Conservation (phyloP, 2,797 vertebrate genomes). For the Argya squamiceps region DNA sequence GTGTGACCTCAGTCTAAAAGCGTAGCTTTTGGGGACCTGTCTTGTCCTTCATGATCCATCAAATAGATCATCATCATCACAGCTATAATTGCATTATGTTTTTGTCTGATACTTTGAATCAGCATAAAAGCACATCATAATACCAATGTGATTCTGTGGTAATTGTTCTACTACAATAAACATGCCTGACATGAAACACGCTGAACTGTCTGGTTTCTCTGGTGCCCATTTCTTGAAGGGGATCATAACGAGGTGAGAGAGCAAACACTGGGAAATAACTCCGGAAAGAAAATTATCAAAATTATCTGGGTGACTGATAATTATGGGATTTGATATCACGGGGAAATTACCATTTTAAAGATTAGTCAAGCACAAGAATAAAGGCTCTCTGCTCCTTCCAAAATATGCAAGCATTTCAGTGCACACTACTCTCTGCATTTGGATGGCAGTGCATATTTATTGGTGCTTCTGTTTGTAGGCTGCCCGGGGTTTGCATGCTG, state of each 20-base stretch:
- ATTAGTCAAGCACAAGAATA: neutral
- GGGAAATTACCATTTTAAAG: neutral
- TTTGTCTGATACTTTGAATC: neutral
- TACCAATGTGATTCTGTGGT: neutral
- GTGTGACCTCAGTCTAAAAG: neutral
- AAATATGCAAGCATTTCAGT: neutral
- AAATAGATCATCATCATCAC: neutral
- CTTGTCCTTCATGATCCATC: neutral
- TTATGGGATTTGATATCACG: neutral
- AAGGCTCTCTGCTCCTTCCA: neutral
- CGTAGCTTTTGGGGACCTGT: neutral
- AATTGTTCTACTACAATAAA: constrained; percentile 8
- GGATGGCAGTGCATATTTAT: neutral
- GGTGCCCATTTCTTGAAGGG: neutral
- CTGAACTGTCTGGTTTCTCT: neutral
- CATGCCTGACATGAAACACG: neutral
- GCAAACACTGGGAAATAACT: neutral
- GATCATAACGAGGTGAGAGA: neutral
- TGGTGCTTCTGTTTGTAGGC: neutral
- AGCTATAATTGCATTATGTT: neutral
- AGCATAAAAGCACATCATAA: neutral
- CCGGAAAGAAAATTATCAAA: neutral
- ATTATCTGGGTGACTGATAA: neutral
- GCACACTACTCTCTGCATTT: neutral
- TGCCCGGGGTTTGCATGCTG: neutral